Evolutionary conservation across 2,888 invertebrate species (phyloP).

Genomic region (Agonopterix subpropinquella): DNA sequence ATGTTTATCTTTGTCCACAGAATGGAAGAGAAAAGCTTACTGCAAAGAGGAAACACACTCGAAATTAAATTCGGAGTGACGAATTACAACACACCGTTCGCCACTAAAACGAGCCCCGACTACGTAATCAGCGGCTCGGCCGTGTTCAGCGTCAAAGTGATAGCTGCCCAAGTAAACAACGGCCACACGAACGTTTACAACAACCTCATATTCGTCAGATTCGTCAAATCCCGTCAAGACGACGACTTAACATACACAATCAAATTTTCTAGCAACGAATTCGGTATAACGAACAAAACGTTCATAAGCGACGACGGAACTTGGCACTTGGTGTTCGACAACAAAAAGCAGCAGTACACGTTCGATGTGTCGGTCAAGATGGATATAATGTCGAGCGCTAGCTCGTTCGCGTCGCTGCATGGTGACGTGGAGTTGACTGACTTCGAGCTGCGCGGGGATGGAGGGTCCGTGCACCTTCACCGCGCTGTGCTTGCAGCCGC

Average conservation of each 20-base stretch:
- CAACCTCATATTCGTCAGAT: constrained; percentile 31
- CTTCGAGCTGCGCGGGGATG: constrained; percentile 37
- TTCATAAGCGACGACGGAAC: constrained; percentile 36
- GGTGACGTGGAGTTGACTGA: constrained; percentile 40
- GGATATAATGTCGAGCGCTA: constrained; percentile 22
- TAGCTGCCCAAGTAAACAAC: constrained; percentile 27
- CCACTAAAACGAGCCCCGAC: constrained; percentile 24
- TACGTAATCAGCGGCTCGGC: constrained; percentile 27
- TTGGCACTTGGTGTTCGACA: constrained; percentile 35
- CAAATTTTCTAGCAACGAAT: constrained; percentile 25
- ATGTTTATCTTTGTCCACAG: constrained; percentile 16
- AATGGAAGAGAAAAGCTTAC: constrained; percentile 27
- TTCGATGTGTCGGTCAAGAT: constrained; percentile 20
- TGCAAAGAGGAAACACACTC: constrained; percentile 29
- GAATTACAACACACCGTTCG: constrained; percentile 28
- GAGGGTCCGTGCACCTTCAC: constrained; percentile 39
- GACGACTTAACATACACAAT: constrained; percentile 31
- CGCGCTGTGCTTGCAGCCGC: constrained; percentile 35
- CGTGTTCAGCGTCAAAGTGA: constrained; percentile 28
- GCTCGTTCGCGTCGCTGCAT: constrained; percentile 29
- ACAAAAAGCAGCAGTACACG: constrained; percentile 26
- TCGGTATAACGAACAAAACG: constrained; percentile 21
- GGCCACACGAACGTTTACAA: constrained; percentile 28
- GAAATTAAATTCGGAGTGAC: constrained; percentile 23
- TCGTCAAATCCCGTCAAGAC: constrained; percentile 21